Conservation (phyloP, 92 coral and sea anemone species). For the Phenganax stokvisi region DNA sequence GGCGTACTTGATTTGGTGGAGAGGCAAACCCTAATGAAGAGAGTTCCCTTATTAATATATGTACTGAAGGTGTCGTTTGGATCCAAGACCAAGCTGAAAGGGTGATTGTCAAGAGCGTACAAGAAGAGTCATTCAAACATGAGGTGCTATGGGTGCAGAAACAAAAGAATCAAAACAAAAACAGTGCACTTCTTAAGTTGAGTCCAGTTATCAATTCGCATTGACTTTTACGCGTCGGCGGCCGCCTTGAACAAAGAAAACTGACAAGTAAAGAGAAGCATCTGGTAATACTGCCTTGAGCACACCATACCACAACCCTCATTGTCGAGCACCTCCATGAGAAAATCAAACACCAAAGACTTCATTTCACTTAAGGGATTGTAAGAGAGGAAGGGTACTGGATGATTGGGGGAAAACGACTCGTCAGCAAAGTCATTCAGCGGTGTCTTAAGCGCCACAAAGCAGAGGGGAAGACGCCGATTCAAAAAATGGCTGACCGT, state of each 20-base stretch:
- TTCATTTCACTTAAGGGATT: slow-evolving; percentile 40
- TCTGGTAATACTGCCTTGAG: too few relatives aligned
- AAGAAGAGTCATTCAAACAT: slow-evolving; percentile 38
- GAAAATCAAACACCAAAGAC: neutral
- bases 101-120: slow-evolving; percentile 34
- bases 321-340: neutral
- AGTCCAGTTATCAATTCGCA: too few relatives aligned
- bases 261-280: too few relatives aligned
- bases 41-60: neutral
- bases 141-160: slow-evolving; percentile 22
- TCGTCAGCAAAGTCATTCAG: slow-evolving; percentile 26
- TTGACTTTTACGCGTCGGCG: too few relatives aligned
- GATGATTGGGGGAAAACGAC: slow-evolving; percentile 48
- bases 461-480: slow-evolving; percentile 30
- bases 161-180: slow-evolving; percentile 8
- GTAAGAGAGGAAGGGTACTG: slow-evolving; percentile 40
- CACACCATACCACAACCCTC: slow-evolving; percentile 33
- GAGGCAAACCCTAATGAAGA: neutral
- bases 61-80: neutral
- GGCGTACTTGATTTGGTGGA: neutral
- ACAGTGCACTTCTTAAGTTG: too few relatives aligned
- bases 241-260: too few relatives aligned
- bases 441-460: slow-evolving; percentile 43
- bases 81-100: slow-evolving; percentile 13
- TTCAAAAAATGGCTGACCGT: slow-evolving; percentile 48